Base-by-base conservation (phyloP, 2,113 vertebrate species). In the Tychaedon coryphoeus region DNA sequence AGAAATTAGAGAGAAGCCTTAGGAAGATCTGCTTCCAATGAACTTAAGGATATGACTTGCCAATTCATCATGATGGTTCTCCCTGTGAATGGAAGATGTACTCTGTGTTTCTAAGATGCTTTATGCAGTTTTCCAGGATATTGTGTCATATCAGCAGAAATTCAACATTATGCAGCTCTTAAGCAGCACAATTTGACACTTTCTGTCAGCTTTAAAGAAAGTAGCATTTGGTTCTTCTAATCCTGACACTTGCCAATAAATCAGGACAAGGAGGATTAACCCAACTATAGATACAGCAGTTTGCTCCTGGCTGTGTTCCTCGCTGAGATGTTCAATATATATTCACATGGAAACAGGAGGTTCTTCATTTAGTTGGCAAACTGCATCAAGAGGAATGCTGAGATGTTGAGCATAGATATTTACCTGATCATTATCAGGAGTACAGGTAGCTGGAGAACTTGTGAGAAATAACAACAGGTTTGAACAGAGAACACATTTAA, bases 121-220 rank as follows among this genome's bases (percentile, higher is more conserved):
- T 51, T 80, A 50, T 1, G 2, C 71, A 38, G 31, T 90, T 94
- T 93, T 36, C 60, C 23, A 57, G 69, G 51, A 33, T 45, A 74
- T 71, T 90, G 64, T 96, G 75, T 88, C 69, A 19, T 36, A 92
- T 95, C 86, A 92, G 90, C 93, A 94, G 79, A 97, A 94, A 92
- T 75, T 48, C 65, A 57, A 47, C 58, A 74, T 91, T 78, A 80
- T 78, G 79, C 69, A 86, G 79, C 85, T 94, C 82, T 94, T 90
- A 90, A 93, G 75, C 47, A 84, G 57, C 65, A 84, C 65, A 92
- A 57, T 80, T 75, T 71, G 79, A 75, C 72, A 31, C 14, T 86
- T 93, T 26, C 2, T 6, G 69, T 93, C 48, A 92, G 48, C 61
- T 96, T 95, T 88, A 81, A 86, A 86, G 79, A 64, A 92, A 84